Evolutionary conservation across 2,113 vertebrate species (phyloP).

Genomic region (Sinocyclocheilus rhinocerous): DNA sequence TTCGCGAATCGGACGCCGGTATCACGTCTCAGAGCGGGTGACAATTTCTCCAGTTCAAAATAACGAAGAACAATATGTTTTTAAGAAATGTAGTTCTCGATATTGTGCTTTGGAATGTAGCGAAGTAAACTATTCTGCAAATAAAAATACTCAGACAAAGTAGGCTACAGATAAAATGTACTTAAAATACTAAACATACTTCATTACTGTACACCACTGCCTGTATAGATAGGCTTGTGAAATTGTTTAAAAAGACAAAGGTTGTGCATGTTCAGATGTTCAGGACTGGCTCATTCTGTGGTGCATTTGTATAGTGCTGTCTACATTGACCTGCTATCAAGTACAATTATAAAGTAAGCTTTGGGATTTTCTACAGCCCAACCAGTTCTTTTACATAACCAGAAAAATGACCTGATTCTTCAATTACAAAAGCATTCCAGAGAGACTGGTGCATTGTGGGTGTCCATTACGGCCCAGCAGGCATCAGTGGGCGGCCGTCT

Average conservation of each 20-base stretch:
- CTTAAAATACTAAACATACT: too few relatives aligned
- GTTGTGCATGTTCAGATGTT: neutral
- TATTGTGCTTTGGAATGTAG: too few relatives aligned
- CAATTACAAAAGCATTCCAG: constrained; percentile 16
- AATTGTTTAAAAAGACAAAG: neutral
- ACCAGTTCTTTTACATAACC: neutral
- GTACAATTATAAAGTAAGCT: neutral
- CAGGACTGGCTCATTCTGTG: neutral
- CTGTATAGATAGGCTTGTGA: neutral
- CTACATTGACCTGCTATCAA: neutral
- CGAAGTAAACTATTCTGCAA: too few relatives aligned
- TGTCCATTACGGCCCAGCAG: constrained; percentile 20
- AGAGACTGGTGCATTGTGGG: constrained; percentile 2
- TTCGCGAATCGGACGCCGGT: too few relatives aligned
- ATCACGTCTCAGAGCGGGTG: too few relatives aligned
- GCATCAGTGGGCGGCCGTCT: constrained; percentile 11
- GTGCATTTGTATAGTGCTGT: neutral
- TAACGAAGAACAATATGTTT: too few relatives aligned
- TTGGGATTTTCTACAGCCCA: neutral
- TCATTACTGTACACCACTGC: too few relatives aligned
- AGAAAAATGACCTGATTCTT: neutral
- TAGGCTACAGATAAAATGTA: too few relatives aligned
- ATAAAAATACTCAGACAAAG: too few relatives aligned
- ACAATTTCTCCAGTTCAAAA: too few relatives aligned
- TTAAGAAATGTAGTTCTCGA: too few relatives aligned